Conservation (phyloP, 2,113 vertebrate species). For the Eudorcas thomsonii region DNA sequence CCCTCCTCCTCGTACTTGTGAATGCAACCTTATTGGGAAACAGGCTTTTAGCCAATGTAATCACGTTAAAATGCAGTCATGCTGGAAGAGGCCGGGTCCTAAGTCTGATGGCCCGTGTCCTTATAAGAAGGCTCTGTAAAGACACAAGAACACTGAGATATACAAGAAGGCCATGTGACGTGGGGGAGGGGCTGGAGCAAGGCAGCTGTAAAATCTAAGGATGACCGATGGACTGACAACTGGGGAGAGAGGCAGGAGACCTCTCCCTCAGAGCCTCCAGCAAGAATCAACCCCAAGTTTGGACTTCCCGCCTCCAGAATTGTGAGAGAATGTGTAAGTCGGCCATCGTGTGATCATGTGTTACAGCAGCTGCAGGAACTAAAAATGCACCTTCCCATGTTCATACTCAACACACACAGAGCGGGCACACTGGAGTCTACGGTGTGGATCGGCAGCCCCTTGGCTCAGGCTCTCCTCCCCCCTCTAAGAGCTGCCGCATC, state of each 20-base stretch:
- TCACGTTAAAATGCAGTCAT: not conserved
- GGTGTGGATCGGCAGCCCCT: not conserved
- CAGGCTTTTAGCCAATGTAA: not conserved
- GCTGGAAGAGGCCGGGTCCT: rapidly evolving
- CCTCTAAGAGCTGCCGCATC: rapidly evolving
- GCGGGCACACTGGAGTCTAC: rapidly evolving
- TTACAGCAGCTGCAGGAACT: not conserved
- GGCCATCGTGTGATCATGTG: rapidly evolving
- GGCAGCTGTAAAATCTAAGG: not conserved
- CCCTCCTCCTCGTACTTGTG: not conserved
- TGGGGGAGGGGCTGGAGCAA: too few relatives aligned
- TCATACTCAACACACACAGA: not conserved
- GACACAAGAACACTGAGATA: not conserved
- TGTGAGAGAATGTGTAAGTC: not conserved
- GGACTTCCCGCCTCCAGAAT: not conserved
- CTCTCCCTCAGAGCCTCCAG: not conserved
- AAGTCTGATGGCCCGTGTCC: not conserved
- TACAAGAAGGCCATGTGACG: not conserved
- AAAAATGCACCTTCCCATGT: not conserved
- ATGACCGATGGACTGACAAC: not conserved
- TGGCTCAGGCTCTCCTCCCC: rapidly evolving
- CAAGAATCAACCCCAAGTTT: not conserved
- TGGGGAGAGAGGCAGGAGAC: not conserved
- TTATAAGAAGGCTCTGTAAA: not conserved
- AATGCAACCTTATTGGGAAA: not conserved